These are phyloP conservation scores for Esperia sulphurella DNA, from an alignment of 2,888 invertebrate species.

Conservation along the genomic window DNA sequence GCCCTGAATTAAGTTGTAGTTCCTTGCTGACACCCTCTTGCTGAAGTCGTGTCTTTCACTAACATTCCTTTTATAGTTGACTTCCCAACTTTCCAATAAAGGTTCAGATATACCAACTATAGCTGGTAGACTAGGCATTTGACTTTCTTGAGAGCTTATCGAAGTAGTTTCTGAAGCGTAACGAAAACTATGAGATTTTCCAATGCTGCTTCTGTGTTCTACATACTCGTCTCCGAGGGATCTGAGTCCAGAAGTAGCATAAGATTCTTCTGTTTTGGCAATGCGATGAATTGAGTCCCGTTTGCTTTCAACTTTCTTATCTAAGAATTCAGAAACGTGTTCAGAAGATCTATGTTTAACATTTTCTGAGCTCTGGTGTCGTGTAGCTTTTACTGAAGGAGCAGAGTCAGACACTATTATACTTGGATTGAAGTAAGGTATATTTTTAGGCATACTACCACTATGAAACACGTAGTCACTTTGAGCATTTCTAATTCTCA, in stretches of 20 bases:
- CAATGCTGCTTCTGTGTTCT: conserved; percentile 78
- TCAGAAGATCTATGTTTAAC: conserved; percentile 62
- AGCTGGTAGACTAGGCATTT: conserved; percentile 74
- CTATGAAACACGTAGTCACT: conserved; percentile 60
- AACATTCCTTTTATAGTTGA: conserved; percentile 68
- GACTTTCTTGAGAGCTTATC: conserved; percentile 69
- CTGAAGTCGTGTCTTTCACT: conserved; percentile 60
- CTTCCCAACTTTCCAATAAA: conserved; percentile 73
- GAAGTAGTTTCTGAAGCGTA: conserved; percentile 75
- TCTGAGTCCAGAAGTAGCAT: conserved; percentile 51
- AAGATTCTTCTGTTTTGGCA: conserved; percentile 59
- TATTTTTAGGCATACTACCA: conserved; percentile 68
- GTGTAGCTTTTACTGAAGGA: conserved; percentile 62
- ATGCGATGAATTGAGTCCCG: conserved; percentile 45
- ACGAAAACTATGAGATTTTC: conserved; percentile 86
- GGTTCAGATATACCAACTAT: conserved; percentile 75
- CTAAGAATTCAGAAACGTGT: conserved; percentile 53
- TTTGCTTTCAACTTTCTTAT: conserved; percentile 46
- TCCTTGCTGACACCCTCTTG: conserved; percentile 63
- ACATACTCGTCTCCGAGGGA: conserved; percentile 68
- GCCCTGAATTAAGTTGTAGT: conserved; percentile 53
- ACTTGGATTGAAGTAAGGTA: conserved; percentile 62
- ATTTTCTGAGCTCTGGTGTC: conserved; percentile 66
- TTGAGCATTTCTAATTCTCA: conserved; percentile 53
- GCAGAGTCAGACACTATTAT: conserved; percentile 47